These are phyloP conservation scores for Euura saliciscinereae DNA, from an alignment of 1,140 invertebrate genomes.

Conservation along the genomic window DNA sequence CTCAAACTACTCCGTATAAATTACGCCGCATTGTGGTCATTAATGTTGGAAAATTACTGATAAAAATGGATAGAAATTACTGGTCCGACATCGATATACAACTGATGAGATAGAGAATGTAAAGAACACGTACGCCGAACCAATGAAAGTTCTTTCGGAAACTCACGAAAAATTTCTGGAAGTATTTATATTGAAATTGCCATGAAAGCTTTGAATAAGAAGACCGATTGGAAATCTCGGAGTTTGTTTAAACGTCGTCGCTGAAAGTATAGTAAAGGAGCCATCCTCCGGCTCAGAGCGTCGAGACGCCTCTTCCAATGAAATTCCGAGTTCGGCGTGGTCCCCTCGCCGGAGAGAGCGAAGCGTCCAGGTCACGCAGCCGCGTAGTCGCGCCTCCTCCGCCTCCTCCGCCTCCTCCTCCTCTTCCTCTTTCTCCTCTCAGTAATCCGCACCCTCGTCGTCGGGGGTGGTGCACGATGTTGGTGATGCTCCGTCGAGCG, in stretches of 20 bases:
- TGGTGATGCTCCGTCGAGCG: not conserved
- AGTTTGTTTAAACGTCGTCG: not conserved
- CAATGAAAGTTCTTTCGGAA: too few species aligned
- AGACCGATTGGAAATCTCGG: too few species aligned
- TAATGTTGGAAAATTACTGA: too few species aligned
- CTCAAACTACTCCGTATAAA: constrained; percentile 36
- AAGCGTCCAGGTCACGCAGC: not conserved
- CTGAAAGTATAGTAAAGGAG: not conserved
- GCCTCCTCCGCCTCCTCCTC: not conserved
- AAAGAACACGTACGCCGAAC: too few species aligned
- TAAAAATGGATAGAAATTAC: too few species aligned
- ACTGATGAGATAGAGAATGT: too few species aligned
- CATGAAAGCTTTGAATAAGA: too few species aligned
- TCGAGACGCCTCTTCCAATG: not conserved
- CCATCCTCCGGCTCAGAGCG: not conserved
- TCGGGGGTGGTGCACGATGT: constrained; percentile 6
- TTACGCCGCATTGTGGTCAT: constrained; percentile 35
- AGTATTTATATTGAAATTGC: too few species aligned
- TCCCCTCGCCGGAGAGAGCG: not conserved
- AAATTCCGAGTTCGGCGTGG: not conserved
- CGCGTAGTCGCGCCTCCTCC: constrained; percentile 1
- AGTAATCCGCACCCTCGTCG: not conserved
- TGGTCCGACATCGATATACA: too few species aligned
- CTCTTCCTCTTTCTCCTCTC: not conserved
- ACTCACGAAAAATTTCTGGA: too few species aligned